Percentiles rank a stretch among this genome's conserved stretches.
phyloP scores from a whole-genome alignment of 2,888 invertebrate genomes.

The Creontiades dilutus region DNA sequence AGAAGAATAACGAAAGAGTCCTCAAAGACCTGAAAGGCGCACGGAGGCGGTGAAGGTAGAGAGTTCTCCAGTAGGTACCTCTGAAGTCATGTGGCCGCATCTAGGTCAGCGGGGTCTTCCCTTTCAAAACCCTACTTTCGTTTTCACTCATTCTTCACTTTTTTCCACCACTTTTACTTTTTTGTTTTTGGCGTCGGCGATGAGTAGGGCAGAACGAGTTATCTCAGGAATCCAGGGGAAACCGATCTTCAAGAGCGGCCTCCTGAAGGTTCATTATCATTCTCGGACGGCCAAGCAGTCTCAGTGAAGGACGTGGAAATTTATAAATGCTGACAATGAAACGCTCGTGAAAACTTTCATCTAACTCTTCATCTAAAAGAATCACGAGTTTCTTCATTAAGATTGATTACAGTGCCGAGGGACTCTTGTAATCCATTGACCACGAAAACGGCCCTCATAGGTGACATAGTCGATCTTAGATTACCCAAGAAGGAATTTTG shows the following conservation, averaged over 20 bases:
- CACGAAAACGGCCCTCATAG: too few species aligned
- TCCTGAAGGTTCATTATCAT: too few species aligned
- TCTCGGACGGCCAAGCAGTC: too few species aligned
- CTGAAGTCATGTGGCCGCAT: constrained; percentile 41
- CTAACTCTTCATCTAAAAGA: too few species aligned
- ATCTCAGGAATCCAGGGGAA: constrained; percentile 46
- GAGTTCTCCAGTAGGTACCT: background rate
- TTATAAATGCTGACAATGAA: too few species aligned
- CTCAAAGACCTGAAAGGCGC: background rate
- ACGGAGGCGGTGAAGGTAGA: background rate
- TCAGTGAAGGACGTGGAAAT: too few species aligned
- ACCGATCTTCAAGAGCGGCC: background rate
- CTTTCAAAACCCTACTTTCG: constrained; percentile 48
- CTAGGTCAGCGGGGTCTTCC: constrained; percentile 45
- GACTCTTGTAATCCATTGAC: too few species aligned
- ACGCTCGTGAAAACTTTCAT: too few species aligned
- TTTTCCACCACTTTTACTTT: constrained; percentile 63
- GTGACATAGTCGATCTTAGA: too few species aligned
- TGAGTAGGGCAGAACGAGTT: background rate
- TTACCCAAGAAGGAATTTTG: too few species aligned
- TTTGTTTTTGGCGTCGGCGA: constrained; percentile 27
- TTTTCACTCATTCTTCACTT: constrained; percentile 66
- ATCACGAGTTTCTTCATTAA: too few species aligned
- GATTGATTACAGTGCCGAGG: too few species aligned
- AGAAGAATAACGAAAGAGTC: background rate